phyloP scores from a whole-genome alignment of 2,888 invertebrate species.

The Pristionchus arcanus region DNA sequence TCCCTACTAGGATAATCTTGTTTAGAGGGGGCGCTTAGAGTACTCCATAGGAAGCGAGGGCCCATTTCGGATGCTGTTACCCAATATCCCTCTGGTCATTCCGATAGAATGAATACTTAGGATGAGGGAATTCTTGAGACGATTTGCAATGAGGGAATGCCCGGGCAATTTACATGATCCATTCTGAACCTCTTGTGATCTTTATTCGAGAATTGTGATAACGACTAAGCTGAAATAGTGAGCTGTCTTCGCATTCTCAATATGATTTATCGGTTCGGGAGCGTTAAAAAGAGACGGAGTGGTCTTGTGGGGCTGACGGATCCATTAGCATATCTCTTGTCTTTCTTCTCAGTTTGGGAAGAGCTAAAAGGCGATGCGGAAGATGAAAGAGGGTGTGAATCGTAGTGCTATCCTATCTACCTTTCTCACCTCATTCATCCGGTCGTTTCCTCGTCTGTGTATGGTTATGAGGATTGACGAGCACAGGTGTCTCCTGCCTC shows the following conservation, averaged over 20 bases:
- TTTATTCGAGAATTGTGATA: background rate
- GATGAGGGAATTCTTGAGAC: background rate
- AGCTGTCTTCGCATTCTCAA: slow-evolving; percentile 22
- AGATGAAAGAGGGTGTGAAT: slow-evolving; percentile 24
- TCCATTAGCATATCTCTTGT: slow-evolving; percentile 54
- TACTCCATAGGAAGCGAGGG: slow-evolving; percentile 24
- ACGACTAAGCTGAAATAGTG: background rate
- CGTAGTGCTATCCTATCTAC: slow-evolving; percentile 24
- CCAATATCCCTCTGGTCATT: slow-evolving; percentile 30
- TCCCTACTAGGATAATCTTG: slow-evolving; percentile 40
- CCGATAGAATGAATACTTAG: background rate
- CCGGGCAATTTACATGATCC: background rate
- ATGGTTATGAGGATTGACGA: slow-evolving; percentile 15
- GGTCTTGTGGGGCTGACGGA: slow-evolving; percentile 11
- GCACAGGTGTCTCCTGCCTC: slow-evolving; percentile 27
- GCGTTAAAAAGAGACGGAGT: slow-evolving; percentile 34
- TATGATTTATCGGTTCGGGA: slow-evolving; percentile 48
- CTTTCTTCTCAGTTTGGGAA: background rate
- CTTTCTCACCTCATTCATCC: slow-evolving; percentile 38
- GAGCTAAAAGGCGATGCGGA: slow-evolving; percentile 31
- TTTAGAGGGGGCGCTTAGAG: slow-evolving; percentile 33
- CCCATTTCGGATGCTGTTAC: slow-evolving; percentile 46
- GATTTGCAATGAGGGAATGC: background rate
- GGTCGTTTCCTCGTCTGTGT: slow-evolving; percentile 18
- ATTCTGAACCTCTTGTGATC: background rate